Base-by-base conservation (phyloP, 2,888 invertebrate species). In the Isoperla grammatica region DNA sequence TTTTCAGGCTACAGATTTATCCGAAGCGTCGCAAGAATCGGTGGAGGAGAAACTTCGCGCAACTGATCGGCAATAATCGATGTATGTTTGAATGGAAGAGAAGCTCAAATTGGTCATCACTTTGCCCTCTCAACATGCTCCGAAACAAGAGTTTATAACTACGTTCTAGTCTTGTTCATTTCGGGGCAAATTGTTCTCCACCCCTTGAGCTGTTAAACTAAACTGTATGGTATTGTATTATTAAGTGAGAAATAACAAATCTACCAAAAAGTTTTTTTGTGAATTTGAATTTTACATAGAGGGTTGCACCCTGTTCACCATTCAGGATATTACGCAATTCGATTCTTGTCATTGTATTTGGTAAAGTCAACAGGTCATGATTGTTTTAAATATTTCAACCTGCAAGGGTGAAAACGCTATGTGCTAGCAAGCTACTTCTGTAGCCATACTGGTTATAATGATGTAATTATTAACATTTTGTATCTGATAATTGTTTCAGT, bases 1-100 rank as follows among this genome's bases (percentile, higher is more conserved):
- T n/a, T n/a, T n/a, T n/a, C 67, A 94, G 80, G 95, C 95, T 72
- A 95, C 94, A 73, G 95, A 96, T 77, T 83, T 91, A 72, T 89
- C 93, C 68, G 96, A 96, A 79, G 92, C 94, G 67, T 91, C 92
- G 67, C 89, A 91, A 73, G 93, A 94, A 76, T 90, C 91, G 68
- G 93, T 94, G 66, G 94, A 94, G 76, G 93, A 93, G 77, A 94
- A 94, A 78, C 85, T 94, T 70, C 89, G 94, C 80, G 88, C 92
- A 77, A 94, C 92, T 72, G 94, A 94, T 81, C 91, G 94, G 81
- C 91, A 92, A 82, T 92, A 77, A 74, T 19, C 6, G 8, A 23
- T 22, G 15, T 20, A 22, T 53, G 42, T 22, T 54, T 43, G 6
- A 9, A 19, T 29, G 43, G 50, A 43, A 19, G 45, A 46, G 53